phyloP scores from a whole-genome alignment of 2,113 vertebrate genomes.

The Setophaga kirtlandii region DNA sequence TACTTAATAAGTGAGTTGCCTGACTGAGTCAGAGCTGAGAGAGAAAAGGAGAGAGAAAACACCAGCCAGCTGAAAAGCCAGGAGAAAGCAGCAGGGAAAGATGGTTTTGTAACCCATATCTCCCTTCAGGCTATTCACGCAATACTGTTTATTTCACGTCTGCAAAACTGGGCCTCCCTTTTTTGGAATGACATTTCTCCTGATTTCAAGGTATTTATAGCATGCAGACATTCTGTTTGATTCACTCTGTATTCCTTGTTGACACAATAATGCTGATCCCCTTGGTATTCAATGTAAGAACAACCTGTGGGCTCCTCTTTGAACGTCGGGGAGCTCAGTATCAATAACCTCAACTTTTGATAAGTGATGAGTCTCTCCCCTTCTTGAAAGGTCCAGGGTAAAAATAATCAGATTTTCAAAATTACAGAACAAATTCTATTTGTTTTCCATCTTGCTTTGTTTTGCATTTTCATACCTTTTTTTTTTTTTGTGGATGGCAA shows the following conservation, averaged over 20 bases:
- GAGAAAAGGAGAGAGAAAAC: not conserved
- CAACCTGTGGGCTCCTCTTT: not conserved
- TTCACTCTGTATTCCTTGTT: not conserved
- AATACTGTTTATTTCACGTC: constrained; percentile 4
- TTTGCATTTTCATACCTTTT: not conserved
- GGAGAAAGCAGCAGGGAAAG: not conserved
- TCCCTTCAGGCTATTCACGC: constrained; percentile 1
- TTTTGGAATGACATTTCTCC: not conserved
- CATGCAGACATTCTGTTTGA: not conserved
- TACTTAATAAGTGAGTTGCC: constrained; percentile 26
- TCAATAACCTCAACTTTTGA: not conserved
- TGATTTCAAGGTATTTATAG: constrained; percentile 43
- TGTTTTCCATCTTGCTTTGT: not conserved
- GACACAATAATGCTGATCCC: not conserved
- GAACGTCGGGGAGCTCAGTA: not conserved
- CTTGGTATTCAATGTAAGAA: not conserved
- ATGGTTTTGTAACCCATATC: not conserved
- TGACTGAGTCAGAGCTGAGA: not conserved
- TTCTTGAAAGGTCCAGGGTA: not conserved
- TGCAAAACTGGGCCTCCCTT: not conserved
- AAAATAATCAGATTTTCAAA: not conserved
- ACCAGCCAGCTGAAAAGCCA: not conserved
- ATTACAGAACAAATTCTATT: not conserved
- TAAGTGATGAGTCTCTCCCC: not conserved
- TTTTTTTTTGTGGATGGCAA: not conserved